phyloP scores from a whole-genome alignment of 1,140 invertebrate genomes.

The Zaprionus taronus region DNA sequence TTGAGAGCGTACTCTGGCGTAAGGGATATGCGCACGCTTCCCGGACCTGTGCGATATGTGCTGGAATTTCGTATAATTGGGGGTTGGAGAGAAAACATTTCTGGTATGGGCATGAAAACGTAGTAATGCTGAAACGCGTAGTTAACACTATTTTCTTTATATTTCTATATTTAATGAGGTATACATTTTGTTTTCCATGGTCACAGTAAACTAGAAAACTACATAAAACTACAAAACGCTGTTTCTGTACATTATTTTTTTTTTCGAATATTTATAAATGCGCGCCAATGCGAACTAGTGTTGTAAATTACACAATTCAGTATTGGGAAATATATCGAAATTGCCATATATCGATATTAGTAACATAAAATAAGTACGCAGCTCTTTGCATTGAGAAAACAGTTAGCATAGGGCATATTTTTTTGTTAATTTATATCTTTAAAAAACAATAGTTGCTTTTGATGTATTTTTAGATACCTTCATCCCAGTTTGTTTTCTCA shows the following conservation, averaged over 20 bases:
- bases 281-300: neutral
- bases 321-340: neutral
- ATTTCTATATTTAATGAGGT: neutral
- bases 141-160: neutral
- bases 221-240: neutral
- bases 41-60: constrained; percentile 9
- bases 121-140: neutral
- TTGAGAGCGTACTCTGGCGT: constrained; percentile 22
- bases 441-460: neutral
- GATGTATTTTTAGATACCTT: neutral
- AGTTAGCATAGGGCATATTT: neutral
- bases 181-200: neutral
- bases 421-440: neutral
- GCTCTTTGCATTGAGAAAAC: neutral
- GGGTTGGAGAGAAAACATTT: neutral
- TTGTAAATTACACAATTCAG: neutral
- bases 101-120: neutral
- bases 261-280: neutral
- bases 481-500: neutral
- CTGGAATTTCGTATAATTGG: constrained; percentile 27
- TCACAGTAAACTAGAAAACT: neutral
- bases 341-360: neutral
- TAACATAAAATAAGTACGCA: neutral
- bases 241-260: neutral
- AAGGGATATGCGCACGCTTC: constrained; percentile 25